Base-by-base conservation (phyloP, 2,888 invertebrate genomes). In the Heteropelma amictum region DNA sequence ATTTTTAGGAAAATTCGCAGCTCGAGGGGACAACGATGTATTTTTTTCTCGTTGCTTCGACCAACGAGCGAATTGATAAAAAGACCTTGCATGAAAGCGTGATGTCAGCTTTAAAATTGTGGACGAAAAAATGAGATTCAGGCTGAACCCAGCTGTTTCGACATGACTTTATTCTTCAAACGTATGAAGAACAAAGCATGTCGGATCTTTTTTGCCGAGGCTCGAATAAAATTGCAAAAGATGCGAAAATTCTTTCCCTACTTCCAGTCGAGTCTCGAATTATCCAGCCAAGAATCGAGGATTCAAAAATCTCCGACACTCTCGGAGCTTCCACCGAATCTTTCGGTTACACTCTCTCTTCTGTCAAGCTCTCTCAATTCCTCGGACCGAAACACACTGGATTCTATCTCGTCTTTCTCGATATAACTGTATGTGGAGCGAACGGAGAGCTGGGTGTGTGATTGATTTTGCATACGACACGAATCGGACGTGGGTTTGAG, bases 401-500 rank as follows among this genome's bases (percentile, higher is more conserved):
- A 35, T 51, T 38, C 40, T 60, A 5, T 30, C 35, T 61, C 21
- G 21, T 8, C 35, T 58, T 53, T 45, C 40, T 19, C n/a, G 10
- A 26, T 19, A 51, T 35, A 17, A n/a, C n/a, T 65, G 10, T 23
- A 14, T 40, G 14, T 51, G 51, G 10, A 38, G 5, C 10, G 21
- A 56, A 30, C 40, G 38, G 49, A 78, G 77, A 73, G 78, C 70
- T 77, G 76, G 78, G 77, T 72, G 67, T 83, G 86, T 87, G 89
- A 89, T 89, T 89, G 89, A 89, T 89, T 89, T 89, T 88, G 88
- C 88, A 88, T 89, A 86, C 88, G 87, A 88, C 89, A 86, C 86
- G 86, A 85, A 88, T 88, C 86, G 88, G 89, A 89, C 88, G 47
- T 28, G 88, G 88, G 86, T 89, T 89, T 89, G 89, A 89, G 88